Evolutionary conservation across 2,113 vertebrate genomes (phyloP).

Genomic region (Leuciscus idus): DNA sequence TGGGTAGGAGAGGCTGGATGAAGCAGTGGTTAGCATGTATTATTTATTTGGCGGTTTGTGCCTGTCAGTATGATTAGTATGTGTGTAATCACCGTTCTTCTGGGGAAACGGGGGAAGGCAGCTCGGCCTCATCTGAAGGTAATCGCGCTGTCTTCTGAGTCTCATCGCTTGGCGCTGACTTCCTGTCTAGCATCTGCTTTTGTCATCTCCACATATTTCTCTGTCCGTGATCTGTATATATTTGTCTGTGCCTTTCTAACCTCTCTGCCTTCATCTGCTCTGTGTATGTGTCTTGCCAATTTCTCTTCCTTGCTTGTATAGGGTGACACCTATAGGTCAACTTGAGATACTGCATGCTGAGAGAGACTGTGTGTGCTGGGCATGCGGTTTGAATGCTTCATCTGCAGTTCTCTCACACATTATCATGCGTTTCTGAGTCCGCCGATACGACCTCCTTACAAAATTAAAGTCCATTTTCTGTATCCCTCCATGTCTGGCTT

Average conservation of each 20-base stretch:
- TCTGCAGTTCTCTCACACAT: not conserved
- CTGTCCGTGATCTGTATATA: constrained; percentile 57
- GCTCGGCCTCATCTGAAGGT: constrained; percentile 77
- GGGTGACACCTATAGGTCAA: constrained; percentile 84
- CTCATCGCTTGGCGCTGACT: constrained; percentile 74
- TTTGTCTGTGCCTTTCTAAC: constrained; percentile 57
- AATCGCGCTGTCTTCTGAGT: constrained; percentile 74
- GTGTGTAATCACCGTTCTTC: constrained; percentile 81
- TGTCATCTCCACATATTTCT: constrained; percentile 80
- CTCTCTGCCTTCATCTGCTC: constrained; percentile 46
- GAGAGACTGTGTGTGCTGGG: not conserved
- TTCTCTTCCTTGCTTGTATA: constrained; percentile 79
- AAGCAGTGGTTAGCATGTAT: constrained; percentile 80
- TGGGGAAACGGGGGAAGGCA: constrained; percentile 72
- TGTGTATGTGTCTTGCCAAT: constrained; percentile 47
- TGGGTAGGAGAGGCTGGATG: constrained; percentile 72
- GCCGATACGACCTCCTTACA: constrained; percentile 9
- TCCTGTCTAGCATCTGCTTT: constrained; percentile 81
- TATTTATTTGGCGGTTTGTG: constrained; percentile 83
- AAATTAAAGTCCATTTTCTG: constrained; percentile 15
- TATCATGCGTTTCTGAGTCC: constrained; percentile 3
- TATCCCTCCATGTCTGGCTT: not conserved
- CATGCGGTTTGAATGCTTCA: constrained; percentile 2
- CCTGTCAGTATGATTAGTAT: constrained; percentile 84
- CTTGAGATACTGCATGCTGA: constrained; percentile 63